A percentile compares a stretch with the other conserved stretches of the same genome.
phyloP scores from a whole-genome alignment of 2,888 invertebrate species.

The Parnassius glacialis region DNA sequence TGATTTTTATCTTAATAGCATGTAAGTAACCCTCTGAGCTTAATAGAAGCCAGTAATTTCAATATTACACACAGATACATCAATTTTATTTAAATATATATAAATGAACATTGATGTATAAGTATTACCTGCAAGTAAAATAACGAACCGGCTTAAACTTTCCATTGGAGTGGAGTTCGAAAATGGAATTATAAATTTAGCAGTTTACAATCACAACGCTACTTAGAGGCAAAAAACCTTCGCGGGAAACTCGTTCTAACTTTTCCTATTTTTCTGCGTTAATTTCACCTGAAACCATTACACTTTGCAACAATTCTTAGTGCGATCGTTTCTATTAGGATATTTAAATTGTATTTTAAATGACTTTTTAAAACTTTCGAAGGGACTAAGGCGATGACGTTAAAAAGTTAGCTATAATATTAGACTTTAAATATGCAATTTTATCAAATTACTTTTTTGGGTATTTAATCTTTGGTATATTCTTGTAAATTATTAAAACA shows the following conservation, averaged over 20 bases:
- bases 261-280: conserved; percentile 81
- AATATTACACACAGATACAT: too few relatives aligned
- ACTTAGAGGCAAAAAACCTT: conserved; percentile 73
- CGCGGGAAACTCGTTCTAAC: conserved; percentile 77
- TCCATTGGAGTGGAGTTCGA: conserved; percentile 77
- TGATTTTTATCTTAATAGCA: too few relatives aligned
- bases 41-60: too few relatives aligned
- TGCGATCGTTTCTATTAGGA: conserved; percentile 72
- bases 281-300: conserved; percentile 80
- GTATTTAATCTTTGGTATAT: too few relatives aligned
- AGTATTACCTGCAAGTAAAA: conserved; percentile 65
- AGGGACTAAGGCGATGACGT: conserved; percentile 17
- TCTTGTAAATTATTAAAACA: too few relatives aligned
- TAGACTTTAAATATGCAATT: too few relatives aligned
- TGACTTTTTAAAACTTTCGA: conserved; percentile 45
- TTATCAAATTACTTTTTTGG: too few relatives aligned
- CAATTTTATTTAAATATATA: too few relatives aligned
- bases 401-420: background rate
- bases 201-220: conserved; percentile 80
- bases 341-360: conserved; percentile 76
- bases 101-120: conserved; percentile 39
- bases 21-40: too few relatives aligned
- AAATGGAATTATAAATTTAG: conserved; percentile 81
- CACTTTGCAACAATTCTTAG: conserved; percentile 78
- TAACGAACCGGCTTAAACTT: conserved; percentile 75